Conservation (phyloP, 1,140 invertebrate genomes). For the Bombus impatiens region DNA sequence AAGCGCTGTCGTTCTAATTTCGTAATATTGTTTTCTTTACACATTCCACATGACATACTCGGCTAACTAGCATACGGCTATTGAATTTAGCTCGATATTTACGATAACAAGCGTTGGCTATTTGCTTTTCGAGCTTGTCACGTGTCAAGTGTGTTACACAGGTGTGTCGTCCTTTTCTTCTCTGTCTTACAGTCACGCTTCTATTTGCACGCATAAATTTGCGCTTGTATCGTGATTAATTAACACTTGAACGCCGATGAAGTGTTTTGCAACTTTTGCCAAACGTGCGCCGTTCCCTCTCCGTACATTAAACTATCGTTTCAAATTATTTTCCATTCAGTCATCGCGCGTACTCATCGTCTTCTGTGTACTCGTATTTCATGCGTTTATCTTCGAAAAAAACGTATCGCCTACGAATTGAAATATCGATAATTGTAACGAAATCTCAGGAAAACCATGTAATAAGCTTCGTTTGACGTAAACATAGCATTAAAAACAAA, state of each 20-base stretch:
- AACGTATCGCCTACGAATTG: not conserved
- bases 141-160: constrained; percentile 36
- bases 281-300: not conserved
- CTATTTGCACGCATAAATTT: constrained; percentile 20
- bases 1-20: constrained; percentile 39
- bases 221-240: not conserved
- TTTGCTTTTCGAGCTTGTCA: constrained; percentile 4
- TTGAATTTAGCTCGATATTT: constrained; percentile 47
- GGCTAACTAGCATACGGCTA: constrained; percentile 24
- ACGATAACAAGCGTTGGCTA: constrained; percentile 28
- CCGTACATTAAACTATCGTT: not conserved
- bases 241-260: not conserved
- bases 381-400: not conserved
- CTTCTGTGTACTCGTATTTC: no score
- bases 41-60: not conserved
- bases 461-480: not conserved
- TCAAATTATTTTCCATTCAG: not conserved
- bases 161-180: constrained; percentile 38
- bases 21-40: constrained; percentile 41
- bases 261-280: not conserved
- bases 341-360: not conserved
- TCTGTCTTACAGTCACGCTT: no score
- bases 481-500: constrained; percentile 25
- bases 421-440: not conserved
- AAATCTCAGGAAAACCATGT: not conserved